Evolutionary conservation across 2,797 vertebrate species (phyloP).

Genomic region (Tauraco hartlaubi): DNA sequence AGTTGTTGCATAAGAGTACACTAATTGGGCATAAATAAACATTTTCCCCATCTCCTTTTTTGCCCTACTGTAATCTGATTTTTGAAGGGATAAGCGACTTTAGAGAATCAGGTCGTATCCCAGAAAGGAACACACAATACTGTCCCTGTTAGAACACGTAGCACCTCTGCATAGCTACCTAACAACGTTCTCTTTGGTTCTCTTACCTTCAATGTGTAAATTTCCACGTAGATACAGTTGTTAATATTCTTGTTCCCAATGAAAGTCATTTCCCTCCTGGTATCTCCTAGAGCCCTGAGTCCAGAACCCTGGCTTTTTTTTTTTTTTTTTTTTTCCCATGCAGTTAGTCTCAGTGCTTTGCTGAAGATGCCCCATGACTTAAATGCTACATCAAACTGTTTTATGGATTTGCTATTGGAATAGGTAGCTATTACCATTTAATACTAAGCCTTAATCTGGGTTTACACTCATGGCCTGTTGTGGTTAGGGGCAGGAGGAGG

Average conservation of each 20-base stretch:
- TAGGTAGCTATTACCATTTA: not conserved
- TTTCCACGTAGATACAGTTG: not conserved
- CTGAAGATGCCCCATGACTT: not conserved
- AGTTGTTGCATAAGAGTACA: not conserved
- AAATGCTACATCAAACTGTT: not conserved
- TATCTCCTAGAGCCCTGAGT: not conserved
- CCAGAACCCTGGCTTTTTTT: not conserved
- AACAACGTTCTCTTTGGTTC: not conserved
- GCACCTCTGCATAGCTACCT: not conserved
- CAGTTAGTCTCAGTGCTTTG: not conserved
- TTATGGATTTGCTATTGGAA: not conserved
- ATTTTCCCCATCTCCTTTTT: not conserved
- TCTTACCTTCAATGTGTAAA: not conserved
- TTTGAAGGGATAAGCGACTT: not conserved
- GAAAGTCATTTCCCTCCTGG: not conserved
- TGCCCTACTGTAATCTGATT: not conserved
- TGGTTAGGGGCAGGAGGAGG: not conserved
- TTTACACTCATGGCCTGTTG: fast-evolving
- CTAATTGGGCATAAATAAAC: not conserved
- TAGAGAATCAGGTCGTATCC: not conserved
- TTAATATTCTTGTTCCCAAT: not conserved
- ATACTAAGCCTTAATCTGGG: not conserved
- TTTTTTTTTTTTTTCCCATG: not conserved
- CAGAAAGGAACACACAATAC: not conserved
- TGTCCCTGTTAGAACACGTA: not conserved